Evolutionary conservation across 1,140 invertebrate genomes (phyloP).

Genomic region (Diorhabda carinulata): DNA sequence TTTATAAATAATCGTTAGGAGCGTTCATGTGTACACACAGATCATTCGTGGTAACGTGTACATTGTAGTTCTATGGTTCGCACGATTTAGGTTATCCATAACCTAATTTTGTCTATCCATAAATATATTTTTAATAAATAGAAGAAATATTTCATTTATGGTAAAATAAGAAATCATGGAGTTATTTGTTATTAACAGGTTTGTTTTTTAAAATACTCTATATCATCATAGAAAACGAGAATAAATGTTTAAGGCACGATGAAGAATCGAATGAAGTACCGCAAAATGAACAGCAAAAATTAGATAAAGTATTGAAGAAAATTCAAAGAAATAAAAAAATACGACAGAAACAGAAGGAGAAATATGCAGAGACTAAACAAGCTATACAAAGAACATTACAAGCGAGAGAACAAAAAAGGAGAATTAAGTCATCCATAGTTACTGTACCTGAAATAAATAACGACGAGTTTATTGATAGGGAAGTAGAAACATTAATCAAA

Average conservation of each 20-base stretch:
- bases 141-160: no score
- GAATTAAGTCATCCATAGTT: constrained; percentile 26
- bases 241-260: constrained; percentile 29
- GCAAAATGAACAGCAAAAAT: constrained; percentile 36
- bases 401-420: constrained; percentile 26
- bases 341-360: constrained; percentile 33
- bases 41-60: no score
- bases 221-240: constrained; percentile 9
- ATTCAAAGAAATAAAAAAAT: constrained; percentile 38
- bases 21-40: no score
- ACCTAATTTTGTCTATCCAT: no score
- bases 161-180: constrained; percentile 29
- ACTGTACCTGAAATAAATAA: constrained; percentile 25
- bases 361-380: constrained; percentile 22
- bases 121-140: no score
- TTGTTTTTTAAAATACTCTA: constrained; percentile 19
- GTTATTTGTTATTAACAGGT: constrained; percentile 43
- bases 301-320: constrained; percentile 33
- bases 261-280: constrained; percentile 21
- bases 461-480: constrained; percentile 31
- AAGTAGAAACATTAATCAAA: constrained; percentile 13
- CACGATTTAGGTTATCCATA: no score
- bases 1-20: no score
- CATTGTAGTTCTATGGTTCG: no score
- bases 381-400: constrained; percentile 28